Percentiles rank a stretch among this genome's conserved stretches.
Evolutionary conservation across 2,113 vertebrate genomes (phyloP).

Genomic region (Cyanocitta stelleri): DNA sequence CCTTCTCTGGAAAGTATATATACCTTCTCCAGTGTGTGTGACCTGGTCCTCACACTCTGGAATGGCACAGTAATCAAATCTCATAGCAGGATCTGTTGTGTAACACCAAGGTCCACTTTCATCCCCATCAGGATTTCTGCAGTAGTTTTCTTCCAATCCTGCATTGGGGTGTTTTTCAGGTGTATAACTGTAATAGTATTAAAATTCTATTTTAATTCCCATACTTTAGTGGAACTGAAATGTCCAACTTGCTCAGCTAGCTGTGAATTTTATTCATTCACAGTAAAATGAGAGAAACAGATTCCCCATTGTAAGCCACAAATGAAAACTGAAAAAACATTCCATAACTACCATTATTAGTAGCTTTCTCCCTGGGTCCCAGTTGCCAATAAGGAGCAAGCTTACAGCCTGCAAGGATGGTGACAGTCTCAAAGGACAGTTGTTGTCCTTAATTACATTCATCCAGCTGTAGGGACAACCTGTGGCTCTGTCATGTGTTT

Average conservation of each 20-base stretch:
- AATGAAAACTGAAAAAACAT: background rate
- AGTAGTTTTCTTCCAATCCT: slow-evolving; percentile 85
- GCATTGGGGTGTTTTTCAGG: slow-evolving; percentile 27
- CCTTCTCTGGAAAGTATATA: background rate
- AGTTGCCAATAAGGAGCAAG: background rate
- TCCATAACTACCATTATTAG: background rate
- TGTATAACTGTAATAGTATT: slow-evolving; percentile 43
- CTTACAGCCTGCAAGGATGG: background rate
- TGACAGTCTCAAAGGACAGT: background rate
- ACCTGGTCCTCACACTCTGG: slow-evolving; percentile 75
- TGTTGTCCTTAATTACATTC: background rate
- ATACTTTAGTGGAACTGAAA: background rate
- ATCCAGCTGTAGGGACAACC: background rate
- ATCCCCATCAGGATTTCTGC: slow-evolving; percentile 90
- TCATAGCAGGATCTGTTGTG: slow-evolving; percentile 73
- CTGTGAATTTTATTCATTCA: background rate
- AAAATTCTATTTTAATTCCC: background rate
- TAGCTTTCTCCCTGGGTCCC: background rate
- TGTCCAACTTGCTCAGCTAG: background rate
- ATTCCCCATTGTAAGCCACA: background rate
- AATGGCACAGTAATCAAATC: slow-evolving; percentile 87
- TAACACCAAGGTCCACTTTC: slow-evolving; percentile 88
- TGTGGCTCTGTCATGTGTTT: background rate
- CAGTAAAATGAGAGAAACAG: background rate
- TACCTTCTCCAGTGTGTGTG: background rate